Evolutionary conservation across 1,140 invertebrate genomes (phyloP).

Genomic region (Amphibalanus amphitrite): DNA sequence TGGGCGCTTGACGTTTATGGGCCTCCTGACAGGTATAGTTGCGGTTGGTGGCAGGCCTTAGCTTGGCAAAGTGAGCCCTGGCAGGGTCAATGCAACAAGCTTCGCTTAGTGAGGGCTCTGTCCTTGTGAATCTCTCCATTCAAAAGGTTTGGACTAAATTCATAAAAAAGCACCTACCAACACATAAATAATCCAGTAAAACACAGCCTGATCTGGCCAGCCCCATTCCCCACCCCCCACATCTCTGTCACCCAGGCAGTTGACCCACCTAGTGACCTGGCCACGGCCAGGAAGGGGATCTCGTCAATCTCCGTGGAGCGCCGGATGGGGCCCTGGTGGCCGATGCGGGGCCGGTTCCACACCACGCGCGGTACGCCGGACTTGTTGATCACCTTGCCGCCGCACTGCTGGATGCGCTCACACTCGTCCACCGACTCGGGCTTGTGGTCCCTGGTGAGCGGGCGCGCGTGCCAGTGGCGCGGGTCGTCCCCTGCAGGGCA

Average conservation of each 20-base stretch:
- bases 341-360: conserved; percentile 68
- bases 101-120: too few species aligned
- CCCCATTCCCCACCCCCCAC: not conserved
- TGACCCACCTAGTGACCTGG: conserved; percentile 60
- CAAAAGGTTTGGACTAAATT: too few species aligned
- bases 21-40: too few species aligned
- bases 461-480: conserved; percentile 47
- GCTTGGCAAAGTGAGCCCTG: too few species aligned
- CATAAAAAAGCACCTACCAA: too few species aligned
- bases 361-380: conserved; percentile 87
- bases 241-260: not conserved
- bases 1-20: too few species aligned
- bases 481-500: conserved; percentile 18
- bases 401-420: conserved; percentile 56
- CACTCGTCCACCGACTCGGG: conserved; percentile 77
- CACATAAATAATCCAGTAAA: too few species aligned
- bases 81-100: too few species aligned
- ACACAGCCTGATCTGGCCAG: not conserved
- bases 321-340: conserved; percentile 52
- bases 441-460: conserved; percentile 82
- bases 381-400: conserved; percentile 66
- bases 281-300: conserved; percentile 91
- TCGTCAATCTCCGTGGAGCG: conserved; percentile 74
- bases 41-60: too few species aligned
- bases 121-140: too few species aligned